Conservation (phyloP, 2,797 vertebrate species). For the Gorsachius magnificus region DNA sequence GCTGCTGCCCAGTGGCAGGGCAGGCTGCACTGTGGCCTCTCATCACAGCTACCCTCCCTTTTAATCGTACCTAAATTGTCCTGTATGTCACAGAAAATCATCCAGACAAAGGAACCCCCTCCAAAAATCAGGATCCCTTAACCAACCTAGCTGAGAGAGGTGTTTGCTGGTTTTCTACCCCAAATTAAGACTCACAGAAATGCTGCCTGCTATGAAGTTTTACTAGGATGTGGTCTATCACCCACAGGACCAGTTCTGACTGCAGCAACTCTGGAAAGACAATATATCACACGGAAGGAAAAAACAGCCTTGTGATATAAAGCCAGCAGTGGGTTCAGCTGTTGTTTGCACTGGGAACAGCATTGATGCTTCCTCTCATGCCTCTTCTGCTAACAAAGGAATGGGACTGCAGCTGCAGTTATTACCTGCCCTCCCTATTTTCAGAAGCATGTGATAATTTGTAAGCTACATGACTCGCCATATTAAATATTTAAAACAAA, state of each 20-base stretch:
- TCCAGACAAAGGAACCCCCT: background rate
- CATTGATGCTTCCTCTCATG: background rate
- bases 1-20: background rate
- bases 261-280: background rate
- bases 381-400: background rate
- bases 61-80: accelerated
- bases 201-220: background rate
- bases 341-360: background rate
- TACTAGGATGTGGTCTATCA: background rate
- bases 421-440: background rate
- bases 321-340: slow-evolving; percentile 3
- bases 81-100: background rate
- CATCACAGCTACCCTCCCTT: background rate
- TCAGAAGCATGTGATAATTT: background rate
- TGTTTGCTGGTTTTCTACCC: background rate
- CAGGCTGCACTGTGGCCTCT: background rate
- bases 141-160: background rate
- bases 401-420: background rate
- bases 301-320: background rate
- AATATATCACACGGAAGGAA: background rate
- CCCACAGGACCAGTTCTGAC: background rate
- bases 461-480: background rate
- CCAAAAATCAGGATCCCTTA: background rate
- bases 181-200: background rate
- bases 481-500: background rate